Base-by-base conservation (phyloP, 2,797 vertebrate species). In the Sylvia borin region DNA sequence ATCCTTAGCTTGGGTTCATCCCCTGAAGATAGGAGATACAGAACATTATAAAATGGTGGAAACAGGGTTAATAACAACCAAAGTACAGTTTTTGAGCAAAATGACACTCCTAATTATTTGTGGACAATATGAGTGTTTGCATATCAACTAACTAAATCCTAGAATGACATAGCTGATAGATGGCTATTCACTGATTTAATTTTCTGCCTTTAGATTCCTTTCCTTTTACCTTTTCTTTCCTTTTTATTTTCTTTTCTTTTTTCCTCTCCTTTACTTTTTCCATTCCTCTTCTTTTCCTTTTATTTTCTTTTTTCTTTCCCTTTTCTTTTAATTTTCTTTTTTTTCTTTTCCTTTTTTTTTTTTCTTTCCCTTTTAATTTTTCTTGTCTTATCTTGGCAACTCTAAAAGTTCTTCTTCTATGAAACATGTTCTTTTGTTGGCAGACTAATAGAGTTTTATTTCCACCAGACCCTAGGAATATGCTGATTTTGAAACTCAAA, bases 1-100 rank as follows among this genome's bases (percentile, higher is more conserved):
- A 66, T 90, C 6, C 10, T 89, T 91, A 84, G 57, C 10, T 55
- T 70, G 8, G 26, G 22, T 93, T 72, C 79, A 51, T 94, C 47
- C 65, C n/a, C 26, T 66, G 21, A 38, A 85, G 38, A 29, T 15
- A 34, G 8, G 43, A 92, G 26, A 92, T 27, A 70, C 73, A 81
- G 29, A 70, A 17, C 40, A 16, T 13, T 83, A 83, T 73, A 77
- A 88, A 84, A 70, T 14, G 38, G 26, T 75, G 40, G 55, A 78
- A 87, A 40, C 54, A 61, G 71, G 84, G 13, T 40, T 80, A 78
- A 21, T 68, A 71, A 66, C 51, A 80, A 13, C 29, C 7, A 18
- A 87, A 80, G 24, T 25, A 54, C 17, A 67, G 14, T 34, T 68
- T 68, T 78, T 5, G 48, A 50, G 26, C 29, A 71, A 76, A 83